phyloP scores from a whole-genome alignment of 2,797 vertebrate genomes.

The Trachops cirrhosus region DNA sequence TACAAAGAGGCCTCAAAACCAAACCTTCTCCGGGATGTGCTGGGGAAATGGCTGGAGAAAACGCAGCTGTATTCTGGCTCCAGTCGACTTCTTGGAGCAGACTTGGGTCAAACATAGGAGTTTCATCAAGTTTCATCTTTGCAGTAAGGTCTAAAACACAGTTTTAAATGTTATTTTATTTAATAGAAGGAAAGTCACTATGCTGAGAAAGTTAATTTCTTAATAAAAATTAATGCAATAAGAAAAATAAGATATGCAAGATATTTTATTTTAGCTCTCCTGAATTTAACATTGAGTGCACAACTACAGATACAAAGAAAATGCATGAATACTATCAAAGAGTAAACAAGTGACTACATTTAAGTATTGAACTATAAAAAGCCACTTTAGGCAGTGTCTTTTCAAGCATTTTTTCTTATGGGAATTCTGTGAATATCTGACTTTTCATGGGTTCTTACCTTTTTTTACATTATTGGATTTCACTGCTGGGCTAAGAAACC shows the following conservation, averaged over 20 bases:
- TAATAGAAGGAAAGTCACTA: background rate
- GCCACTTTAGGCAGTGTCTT: background rate
- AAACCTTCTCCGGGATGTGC: slow-evolving; percentile 91
- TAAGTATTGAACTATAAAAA: background rate
- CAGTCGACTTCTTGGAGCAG: slow-evolving; percentile 94
- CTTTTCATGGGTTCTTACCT: background rate
- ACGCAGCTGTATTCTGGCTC: slow-evolving; percentile 88
- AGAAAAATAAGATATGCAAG: background rate
- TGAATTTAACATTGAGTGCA: background rate
- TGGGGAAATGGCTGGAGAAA: slow-evolving; percentile 92
- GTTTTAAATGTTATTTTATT: background rate
- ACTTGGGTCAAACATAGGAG: slow-evolving; percentile 92
- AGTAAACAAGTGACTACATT: background rate
- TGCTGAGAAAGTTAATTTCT: background rate
- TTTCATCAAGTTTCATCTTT: slow-evolving; percentile 90
- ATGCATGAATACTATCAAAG: background rate
- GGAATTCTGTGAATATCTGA: background rate
- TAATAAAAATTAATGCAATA: background rate
- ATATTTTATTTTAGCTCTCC: background rate
- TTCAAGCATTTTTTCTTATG: background rate
- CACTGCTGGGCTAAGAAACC: background rate
- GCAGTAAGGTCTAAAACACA: slow-evolving; percentile 70
- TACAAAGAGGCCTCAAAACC: slow-evolving; percentile 92
- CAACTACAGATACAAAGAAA: background rate
- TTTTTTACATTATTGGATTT: background rate